Base-by-base conservation (phyloP, 2,888 invertebrate species). In the Drosophila limbata region DNA sequence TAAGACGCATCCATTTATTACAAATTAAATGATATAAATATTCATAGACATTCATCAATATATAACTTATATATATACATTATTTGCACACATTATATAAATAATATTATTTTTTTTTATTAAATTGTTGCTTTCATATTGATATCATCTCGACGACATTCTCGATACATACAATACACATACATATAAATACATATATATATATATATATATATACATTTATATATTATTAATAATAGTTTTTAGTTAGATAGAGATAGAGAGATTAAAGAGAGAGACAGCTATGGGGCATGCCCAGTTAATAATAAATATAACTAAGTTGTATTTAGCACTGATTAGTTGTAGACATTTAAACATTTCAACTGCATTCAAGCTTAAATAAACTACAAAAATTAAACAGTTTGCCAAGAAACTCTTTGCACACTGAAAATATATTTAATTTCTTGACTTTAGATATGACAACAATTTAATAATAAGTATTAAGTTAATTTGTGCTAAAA, bases 251-350 rank as follows among this genome's bases (percentile, higher is more conserved):
- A 44, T 6, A 44, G 19, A 44, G 11, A 21, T 13, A 44, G 17
- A 17, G 10, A 40, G 40, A 40, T 25, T 5, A 25, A 5, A 25
- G 17, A 40, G 40, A 40, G 21, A 69, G 60, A 78, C 56, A 76
- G 74, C 79, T 79, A 80, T 61, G 44, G 75, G 79, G 66, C 65
- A 65, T 79, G 68, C 73, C 73, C 79, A 55, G 63, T 76, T 66
- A 69, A 64, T 62, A 67, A 82, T 74, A 70, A 67, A 82, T 74
- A 70, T 79, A 73, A 84, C 84, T 83, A 88, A 88, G 84, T 82
- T 84, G 88, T 88, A 86, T 86, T 84, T 84, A 84, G 84, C 88
- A 84, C 84, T 84, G 84, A 84, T 88, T 88, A 88, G 84, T 73
- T 81, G 67, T 81, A 64, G 63, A 42, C 44, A 85, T 75, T 79